Conservation (phyloP, 2,797 vertebrate genomes). For the Liasis olivaceus region DNA sequence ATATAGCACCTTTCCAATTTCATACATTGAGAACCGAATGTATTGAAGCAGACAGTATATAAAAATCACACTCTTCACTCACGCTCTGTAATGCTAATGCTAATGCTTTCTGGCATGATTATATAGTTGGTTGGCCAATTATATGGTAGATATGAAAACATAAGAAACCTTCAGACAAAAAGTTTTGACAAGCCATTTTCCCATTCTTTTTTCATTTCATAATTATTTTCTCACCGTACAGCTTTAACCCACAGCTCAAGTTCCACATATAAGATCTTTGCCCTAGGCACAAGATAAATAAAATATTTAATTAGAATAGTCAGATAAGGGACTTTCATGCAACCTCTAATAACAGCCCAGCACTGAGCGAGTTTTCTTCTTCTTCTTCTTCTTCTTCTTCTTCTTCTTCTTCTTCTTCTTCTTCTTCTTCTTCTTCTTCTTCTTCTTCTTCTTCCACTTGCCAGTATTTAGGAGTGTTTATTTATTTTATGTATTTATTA, state of each 20-base stretch:
- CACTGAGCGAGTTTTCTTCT: background rate
- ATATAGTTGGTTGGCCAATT: slow-evolving; percentile 20
- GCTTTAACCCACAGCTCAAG: background rate
- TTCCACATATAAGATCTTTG: background rate
- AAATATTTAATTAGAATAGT: background rate
- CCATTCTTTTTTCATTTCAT: background rate
- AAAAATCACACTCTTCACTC: background rate
- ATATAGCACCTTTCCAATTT: background rate
- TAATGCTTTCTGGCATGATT: slow-evolving; percentile 14
- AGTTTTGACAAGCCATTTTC: background rate
- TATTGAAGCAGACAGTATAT: slow-evolving; percentile 19
- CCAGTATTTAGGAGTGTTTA: background rate
- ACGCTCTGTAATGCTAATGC: background rate
- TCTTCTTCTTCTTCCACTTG: background rate
- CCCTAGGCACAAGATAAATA: background rate
- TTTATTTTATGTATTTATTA: background rate
- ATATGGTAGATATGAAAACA: slow-evolving; percentile 3
- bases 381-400: background rate
- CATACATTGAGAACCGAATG: slow-evolving; percentile 17
- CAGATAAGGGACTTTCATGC: background rate
- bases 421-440: too few species aligned
- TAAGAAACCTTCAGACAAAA: background rate
- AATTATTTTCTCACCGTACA: background rate
- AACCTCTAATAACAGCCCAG: background rate
- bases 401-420: too few species aligned